Percentiles rank a stretch among this genome's conserved stretches.
phyloP scores from a whole-genome alignment of 1,140 invertebrate genomes.

The Andrena cerasifolii region DNA sequence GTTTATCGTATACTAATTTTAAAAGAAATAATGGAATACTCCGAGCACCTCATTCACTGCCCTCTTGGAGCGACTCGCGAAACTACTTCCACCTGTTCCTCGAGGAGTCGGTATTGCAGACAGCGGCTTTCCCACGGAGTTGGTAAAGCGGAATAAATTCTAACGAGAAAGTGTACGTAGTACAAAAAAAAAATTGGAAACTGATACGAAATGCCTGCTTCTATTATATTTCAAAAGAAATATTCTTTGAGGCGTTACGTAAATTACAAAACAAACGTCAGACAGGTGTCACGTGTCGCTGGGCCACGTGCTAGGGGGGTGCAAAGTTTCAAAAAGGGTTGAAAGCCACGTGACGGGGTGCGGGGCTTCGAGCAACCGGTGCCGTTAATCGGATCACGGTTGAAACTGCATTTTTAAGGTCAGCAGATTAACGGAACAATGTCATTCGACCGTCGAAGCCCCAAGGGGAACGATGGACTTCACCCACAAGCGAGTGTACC shows the following conservation, averaged over 20 bases:
- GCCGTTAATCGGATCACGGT: slow-evolving; percentile 52
- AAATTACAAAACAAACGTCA: neutral
- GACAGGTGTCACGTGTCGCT: slow-evolving; percentile 16
- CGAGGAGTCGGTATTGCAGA: neutral
- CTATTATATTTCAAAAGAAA: no score
- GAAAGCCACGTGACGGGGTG: slow-evolving; percentile 57
- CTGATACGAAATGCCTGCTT: no score
- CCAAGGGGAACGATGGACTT: slow-evolving; percentile 74
- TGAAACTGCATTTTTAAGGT: slow-evolving; percentile 73
- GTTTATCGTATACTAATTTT: neutral
- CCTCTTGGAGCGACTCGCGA: neutral
- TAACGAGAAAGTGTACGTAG: no score
- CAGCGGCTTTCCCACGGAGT: neutral
- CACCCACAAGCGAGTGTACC: slow-evolving; percentile 68
- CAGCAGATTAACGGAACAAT: slow-evolving; percentile 61
- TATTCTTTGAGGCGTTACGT: neutral
- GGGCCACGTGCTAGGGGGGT: slow-evolving; percentile 54
- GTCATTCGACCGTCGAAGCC: slow-evolving; percentile 68
- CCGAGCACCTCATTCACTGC: neutral
- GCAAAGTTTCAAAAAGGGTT: slow-evolving; percentile 60
- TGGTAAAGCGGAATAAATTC: no score
- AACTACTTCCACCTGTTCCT: neutral
- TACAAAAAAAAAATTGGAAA: no score
- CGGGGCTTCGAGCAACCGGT: slow-evolving; percentile 73
- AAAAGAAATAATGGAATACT: neutral